Evolutionary conservation across 2,888 invertebrate species (phyloP).

Genomic region (Sinohyriopsis cumingii): DNA sequence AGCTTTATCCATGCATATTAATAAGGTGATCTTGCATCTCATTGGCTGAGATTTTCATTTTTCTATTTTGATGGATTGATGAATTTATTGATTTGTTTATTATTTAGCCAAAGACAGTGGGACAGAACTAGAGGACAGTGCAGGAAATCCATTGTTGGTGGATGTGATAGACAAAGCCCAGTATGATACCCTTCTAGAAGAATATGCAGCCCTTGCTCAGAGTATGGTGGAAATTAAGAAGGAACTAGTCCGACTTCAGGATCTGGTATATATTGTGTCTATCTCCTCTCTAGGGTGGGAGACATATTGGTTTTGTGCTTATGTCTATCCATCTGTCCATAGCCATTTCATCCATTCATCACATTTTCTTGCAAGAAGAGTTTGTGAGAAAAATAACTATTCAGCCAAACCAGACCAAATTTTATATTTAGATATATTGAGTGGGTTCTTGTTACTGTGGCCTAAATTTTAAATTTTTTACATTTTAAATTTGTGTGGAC

Average conservation of each 20-base stretch:
- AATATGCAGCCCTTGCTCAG: constrained; percentile 48
- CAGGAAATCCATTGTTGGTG: constrained; percentile 23
- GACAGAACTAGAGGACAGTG: constrained; percentile 48
- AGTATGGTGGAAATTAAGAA: constrained; percentile 57
- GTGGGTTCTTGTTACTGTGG: too few relatives aligned
- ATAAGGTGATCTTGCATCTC: too few relatives aligned
- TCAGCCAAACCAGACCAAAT: too few relatives aligned
- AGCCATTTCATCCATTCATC: neutral
- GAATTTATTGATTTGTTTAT: too few relatives aligned
- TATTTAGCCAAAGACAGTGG: constrained; percentile 50
- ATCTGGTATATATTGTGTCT: constrained; percentile 51
- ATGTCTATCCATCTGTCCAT: neutral
- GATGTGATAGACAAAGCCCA: constrained; percentile 37
- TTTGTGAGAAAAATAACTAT: too few relatives aligned
- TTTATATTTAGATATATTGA: too few relatives aligned
- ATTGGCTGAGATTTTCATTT: too few relatives aligned
- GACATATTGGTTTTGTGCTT: neutral
- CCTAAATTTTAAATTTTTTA: too few relatives aligned
- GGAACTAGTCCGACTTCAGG: constrained; percentile 60
- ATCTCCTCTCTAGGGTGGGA: neutral
- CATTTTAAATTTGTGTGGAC: too few relatives aligned
- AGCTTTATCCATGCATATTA: too few relatives aligned
- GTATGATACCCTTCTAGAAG: constrained; percentile 44
- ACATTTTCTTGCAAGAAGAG: neutral
- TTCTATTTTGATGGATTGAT: too few relatives aligned